Evolutionary conservation across 2,888 invertebrate species (phyloP), one percentile per base, ranked within the genome.

Genomic region (Acanthosepion pharaonis): DNA sequence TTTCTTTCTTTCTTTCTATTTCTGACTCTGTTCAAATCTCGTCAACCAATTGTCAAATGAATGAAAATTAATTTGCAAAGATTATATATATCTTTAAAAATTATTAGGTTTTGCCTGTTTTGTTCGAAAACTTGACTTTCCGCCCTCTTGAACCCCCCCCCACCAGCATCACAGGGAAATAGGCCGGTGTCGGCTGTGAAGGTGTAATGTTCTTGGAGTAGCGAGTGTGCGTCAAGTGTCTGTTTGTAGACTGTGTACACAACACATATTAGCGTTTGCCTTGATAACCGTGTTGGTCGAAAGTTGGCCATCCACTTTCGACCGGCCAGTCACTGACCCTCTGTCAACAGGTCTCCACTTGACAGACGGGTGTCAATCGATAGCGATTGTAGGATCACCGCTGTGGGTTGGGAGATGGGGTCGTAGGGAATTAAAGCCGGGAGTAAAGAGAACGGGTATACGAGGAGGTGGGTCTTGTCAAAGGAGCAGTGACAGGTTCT

Each of bases 201-300:
- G 59, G 78, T 78, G 78, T 33, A 33, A 11, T n/a, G 78, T n/a
- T 4, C 78, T 78, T 78, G 78, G n/a, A 18, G 78, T 78, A 78
- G 78, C 78, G 78, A n/a, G 33, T 78, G 78, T 78, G n/a, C 78
- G 78, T 78, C 78, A 78, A 78, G 78, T 78, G 78, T 78, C 78
- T 78, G n/a, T 78, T 78, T 78, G 78, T 78, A 78, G 9, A 78
- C 78, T 78, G 78, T 78, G 78, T 78, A 78, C 78, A 78, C 78
- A 78, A 78, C 78, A 78, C 78, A 78, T 78, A 78, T 78, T 78
- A 33, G 78, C 78, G n/a, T 78, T 78, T 78, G n/a, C n/a, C 78
- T n/a, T 15, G 78, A 78, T 78, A 78, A 78, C 78, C 11, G 78
- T 78, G 78, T 78, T 78, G 78, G 78, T 78, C 78, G 78, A 78